A percentile compares a stretch with the other conserved stretches of the same genome.
Conservation (phyloP, 2,113 vertebrate genomes). For the Gallinago media region DNA sequence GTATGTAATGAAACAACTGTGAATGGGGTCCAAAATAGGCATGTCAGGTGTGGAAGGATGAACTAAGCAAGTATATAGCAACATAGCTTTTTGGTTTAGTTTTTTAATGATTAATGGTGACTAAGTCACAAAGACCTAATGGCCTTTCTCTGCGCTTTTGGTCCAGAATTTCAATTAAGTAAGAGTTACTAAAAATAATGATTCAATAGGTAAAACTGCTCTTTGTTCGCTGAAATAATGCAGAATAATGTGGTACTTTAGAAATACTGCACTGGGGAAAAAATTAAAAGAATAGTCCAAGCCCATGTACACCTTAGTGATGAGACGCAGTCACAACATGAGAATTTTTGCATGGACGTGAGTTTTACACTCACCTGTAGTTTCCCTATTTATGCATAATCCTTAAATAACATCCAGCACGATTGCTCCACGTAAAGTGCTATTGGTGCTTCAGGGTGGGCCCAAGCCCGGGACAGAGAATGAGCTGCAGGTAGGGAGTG, state of each 20-base stretch:
- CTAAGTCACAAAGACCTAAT: background rate
- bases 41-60: background rate
- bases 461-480: background rate
- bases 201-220: background rate
- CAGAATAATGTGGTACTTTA: background rate
- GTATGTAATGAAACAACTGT: background rate
- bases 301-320: background rate
- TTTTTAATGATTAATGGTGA: background rate
- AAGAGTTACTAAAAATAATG: background rate
- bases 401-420: background rate
- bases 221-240: background rate
- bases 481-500: background rate
- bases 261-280: background rate
- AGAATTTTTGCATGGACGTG: background rate
- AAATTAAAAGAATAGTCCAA: background rate
- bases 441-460: background rate
- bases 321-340: background rate
- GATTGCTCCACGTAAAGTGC: background rate
- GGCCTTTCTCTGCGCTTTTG: slow-evolving; percentile 28
- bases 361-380: background rate
- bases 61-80: background rate
- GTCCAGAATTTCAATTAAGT: background rate
- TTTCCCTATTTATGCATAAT: background rate
- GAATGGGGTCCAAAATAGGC: background rate
- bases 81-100: background rate